Conservation (phyloP, 1,140 invertebrate genomes). For the Apis laboriosa region DNA sequence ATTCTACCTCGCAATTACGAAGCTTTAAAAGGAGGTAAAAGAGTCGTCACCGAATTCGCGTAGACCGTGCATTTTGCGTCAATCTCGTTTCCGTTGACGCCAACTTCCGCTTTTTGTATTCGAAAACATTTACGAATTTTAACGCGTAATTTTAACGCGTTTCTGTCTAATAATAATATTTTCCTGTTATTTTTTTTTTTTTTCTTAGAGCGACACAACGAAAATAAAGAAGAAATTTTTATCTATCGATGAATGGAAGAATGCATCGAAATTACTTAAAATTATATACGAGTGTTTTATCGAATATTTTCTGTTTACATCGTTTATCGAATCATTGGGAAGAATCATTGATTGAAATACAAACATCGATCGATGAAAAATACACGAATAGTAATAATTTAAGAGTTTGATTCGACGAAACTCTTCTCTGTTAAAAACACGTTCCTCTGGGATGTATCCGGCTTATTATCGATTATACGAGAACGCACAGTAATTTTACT, state of each 20-base stretch:
- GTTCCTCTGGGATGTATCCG: conserved; percentile 11
- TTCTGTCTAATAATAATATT: neutral
- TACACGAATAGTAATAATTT: neutral
- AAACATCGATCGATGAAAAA: too few species aligned
- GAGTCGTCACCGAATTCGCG: conserved; percentile 23
- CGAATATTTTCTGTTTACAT: too few species aligned
- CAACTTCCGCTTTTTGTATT: conserved; percentile 4
- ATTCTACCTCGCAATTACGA: neutral
- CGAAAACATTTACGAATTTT: conserved; percentile 24
- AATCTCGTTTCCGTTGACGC: conserved; percentile 53
- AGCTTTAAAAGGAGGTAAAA: neutral
- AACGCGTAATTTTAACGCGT: neutral
- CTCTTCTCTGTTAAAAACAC: neutral
- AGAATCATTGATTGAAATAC: too few species aligned
- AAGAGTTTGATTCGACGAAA: neutral
- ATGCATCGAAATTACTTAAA: too few species aligned
- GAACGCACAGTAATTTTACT: conserved; percentile 44
- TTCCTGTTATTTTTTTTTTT: neutral
- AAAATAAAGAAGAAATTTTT: too few species aligned
- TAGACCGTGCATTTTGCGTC: conserved; percentile 50
- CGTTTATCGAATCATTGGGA: too few species aligned
- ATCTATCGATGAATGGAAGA: too few species aligned
- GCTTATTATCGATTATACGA: conserved; percentile 31
- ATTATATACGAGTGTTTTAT: too few species aligned
- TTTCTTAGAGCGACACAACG: neutral